Base-by-base conservation (phyloP, 1,140 invertebrate species). In the Rhizoglyphus robini region DNA sequence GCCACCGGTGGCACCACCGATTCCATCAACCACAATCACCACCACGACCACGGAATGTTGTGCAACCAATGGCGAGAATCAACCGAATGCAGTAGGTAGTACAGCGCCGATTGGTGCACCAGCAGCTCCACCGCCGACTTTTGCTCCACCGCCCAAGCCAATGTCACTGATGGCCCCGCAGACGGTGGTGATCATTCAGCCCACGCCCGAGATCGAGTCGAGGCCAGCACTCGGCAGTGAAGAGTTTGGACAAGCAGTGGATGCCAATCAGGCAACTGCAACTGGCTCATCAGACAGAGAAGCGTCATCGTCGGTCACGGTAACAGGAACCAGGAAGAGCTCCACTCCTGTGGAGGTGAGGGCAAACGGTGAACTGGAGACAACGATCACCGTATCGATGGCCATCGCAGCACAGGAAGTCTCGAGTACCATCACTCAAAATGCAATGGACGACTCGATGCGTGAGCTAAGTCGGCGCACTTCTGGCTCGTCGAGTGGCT, bases 71-170 rank as follows among this genome's bases (percentile, higher is more conserved):
- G 20, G 29, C 18, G 36, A 38, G 46, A 64, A 46, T 11, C 11
- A 41, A 8, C 23, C 5, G 58, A 32, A 60, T n/a, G 23, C 30
- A 36, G 5, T 8, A 13, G 5, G 8, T 8, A 25, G 32, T n/a
- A 47, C 34, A 15, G 23, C 8, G 3, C 34, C 61, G 8, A 20
- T 15, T 65, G 68, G 18, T 83, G 84, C 38, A 84, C 86, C 13
- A 83, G 85, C 18, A 82, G 82, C 57, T 86, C 86, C 0, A 85
- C 87, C 88, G 3, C 87, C 87, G 57, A 82, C 85, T 8, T 88
- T 87, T 74, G 87, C 87, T 0, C 88, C 88, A 3, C 89, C 89
- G 0, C 89, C 89, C 0, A 85, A 86, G 63, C 87, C 88, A 0
- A 79, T 82, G 65, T 76, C 80, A 73, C 72, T 83, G 31, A 60